Evolutionary conservation across 2,797 vertebrate species (phyloP).

Genomic region (Alectoris magna): DNA sequence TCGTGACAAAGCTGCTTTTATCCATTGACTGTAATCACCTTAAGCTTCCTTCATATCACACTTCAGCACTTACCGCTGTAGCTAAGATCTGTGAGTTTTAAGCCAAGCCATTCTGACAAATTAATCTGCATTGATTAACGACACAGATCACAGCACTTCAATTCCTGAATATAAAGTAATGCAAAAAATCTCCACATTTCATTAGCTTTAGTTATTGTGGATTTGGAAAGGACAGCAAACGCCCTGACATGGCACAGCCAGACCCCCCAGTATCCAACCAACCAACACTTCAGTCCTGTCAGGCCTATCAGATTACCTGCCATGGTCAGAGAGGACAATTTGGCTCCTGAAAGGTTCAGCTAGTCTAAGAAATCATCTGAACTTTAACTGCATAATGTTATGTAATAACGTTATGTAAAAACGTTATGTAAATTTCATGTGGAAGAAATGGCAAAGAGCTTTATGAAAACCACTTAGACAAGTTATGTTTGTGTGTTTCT

Average conservation of each 20-base stretch:
- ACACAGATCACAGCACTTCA: neutral
- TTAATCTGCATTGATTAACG: neutral
- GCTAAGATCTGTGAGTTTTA: neutral
- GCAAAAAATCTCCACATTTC: neutral
- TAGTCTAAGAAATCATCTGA: neutral
- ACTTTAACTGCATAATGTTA: neutral
- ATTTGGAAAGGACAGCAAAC: neutral
- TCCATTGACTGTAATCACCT: neutral
- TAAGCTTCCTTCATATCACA: neutral
- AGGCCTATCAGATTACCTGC: neutral
- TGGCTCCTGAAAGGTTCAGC: neutral
- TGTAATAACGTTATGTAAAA: too few relatives aligned
- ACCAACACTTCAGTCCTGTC: neutral
- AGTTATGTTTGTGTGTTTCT: neutral
- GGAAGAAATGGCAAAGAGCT: neutral
- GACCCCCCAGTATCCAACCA: neutral
- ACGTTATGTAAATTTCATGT: accelerated
- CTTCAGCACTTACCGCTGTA: neutral
- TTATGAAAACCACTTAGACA: neutral
- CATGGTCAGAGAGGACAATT: neutral
- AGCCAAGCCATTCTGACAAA: neutral
- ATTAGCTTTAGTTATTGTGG: neutral
- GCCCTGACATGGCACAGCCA: neutral
- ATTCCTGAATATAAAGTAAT: neutral
- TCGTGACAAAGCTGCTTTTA: neutral